Conservation (phyloP, 2,113 vertebrate species). For the Lepus americanus region DNA sequence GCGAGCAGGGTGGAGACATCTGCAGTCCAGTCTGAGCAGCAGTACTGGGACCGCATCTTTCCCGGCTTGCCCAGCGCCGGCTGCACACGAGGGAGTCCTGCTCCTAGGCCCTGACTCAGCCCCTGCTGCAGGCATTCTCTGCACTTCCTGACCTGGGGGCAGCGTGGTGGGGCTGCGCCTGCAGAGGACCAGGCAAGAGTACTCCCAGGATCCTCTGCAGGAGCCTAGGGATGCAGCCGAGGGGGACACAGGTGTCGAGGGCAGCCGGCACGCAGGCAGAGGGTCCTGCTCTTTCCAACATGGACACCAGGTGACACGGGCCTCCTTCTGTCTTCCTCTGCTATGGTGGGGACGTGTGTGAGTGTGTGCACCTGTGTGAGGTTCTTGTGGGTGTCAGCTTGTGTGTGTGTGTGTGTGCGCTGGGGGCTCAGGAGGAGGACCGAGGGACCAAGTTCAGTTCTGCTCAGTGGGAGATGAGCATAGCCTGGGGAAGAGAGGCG, state of each 20-base stretch:
- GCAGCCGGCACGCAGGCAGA: constrained; percentile 78
- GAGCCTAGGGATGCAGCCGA: constrained; percentile 75
- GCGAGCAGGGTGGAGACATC: too few relatives aligned
- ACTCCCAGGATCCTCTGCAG: constrained; percentile 81
- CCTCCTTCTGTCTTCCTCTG: neutral
- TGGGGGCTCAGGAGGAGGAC: neutral
- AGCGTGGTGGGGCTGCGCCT: constrained; percentile 84
- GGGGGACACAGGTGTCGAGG: constrained; percentile 87
- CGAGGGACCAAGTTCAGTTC: neutral
- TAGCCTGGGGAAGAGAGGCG: neutral
- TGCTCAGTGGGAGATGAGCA: neutral
- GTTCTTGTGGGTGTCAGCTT: too few relatives aligned
- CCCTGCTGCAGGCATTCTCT: neutral
- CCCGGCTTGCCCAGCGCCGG: neutral
- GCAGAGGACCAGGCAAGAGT: constrained; percentile 74
- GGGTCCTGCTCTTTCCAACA: constrained; percentile 73
- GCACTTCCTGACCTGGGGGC: constrained; percentile 70
- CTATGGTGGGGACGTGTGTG: neutral
- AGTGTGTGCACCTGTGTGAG: neutral
- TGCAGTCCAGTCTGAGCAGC: neutral
- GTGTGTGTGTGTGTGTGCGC: too few relatives aligned
- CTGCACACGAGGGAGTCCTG: neutral
- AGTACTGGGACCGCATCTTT: accelerated
- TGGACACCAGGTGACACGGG: constrained; percentile 76
- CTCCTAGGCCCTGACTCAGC: neutral